Percentiles rank a stretch among this genome's conserved stretches.
Evolutionary conservation across 2,113 vertebrate genomes (phyloP).

Genomic region (Lophochroa leadbeateri): DNA sequence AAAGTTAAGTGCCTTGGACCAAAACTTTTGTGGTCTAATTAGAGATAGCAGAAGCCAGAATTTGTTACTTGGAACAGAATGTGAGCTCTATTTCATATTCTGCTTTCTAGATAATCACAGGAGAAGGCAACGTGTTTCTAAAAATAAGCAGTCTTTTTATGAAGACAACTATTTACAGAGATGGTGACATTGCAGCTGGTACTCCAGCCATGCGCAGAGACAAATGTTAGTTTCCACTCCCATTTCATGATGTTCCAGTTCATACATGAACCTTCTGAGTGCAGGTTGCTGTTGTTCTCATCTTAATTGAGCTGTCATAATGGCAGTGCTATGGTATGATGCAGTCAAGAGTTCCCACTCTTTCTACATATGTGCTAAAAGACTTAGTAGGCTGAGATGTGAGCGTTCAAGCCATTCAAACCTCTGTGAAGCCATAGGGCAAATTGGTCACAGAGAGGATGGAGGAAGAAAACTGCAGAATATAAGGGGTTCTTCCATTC

Average conservation of each 20-base stretch:
- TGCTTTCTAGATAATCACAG: not conserved
- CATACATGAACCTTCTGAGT: rapidly evolving
- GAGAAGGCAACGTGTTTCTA: not conserved
- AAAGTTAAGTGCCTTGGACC: not conserved
- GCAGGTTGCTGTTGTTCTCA: not conserved
- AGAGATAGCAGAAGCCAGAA: not conserved
- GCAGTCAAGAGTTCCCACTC: not conserved
- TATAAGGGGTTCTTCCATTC: not conserved
- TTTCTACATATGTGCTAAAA: not conserved
- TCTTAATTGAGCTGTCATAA: not conserved
- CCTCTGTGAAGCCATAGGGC: not conserved
- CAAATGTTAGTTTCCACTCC: not conserved
- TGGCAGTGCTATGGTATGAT: not conserved
- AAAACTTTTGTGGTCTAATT: not conserved
- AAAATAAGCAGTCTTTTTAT: not conserved
- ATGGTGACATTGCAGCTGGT: not conserved
- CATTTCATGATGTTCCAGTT: rapidly evolving
- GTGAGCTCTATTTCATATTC: not conserved
- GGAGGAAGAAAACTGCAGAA: not conserved
- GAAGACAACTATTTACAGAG: not conserved
- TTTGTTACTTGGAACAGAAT: not conserved
- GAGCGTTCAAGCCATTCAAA: not conserved
- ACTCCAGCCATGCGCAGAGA: not conserved
- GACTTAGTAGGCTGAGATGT: not conserved
- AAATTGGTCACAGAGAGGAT: not conserved